phyloP scores from a whole-genome alignment of 1,140 invertebrate genomes.

The Samia ricini region DNA sequence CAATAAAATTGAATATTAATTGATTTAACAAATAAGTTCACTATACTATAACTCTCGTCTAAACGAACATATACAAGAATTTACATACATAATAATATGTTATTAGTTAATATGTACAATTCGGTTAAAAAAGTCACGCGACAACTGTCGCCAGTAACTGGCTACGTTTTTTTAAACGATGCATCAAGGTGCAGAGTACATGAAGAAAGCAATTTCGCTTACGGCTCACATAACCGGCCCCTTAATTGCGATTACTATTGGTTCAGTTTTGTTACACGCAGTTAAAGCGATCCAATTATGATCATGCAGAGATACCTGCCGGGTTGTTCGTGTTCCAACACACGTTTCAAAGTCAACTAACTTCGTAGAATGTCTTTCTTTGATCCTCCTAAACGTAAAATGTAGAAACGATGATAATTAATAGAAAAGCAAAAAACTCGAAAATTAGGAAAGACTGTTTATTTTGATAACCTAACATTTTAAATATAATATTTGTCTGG shows the following conservation, averaged over 20 bases:
- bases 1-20: too few relatives aligned
- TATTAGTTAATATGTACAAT: too few relatives aligned
- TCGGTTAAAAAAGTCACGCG: neutral
- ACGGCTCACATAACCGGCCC: constrained; percentile 43
- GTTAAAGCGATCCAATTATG: neutral
- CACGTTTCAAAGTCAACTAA: neutral
- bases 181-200: constrained; percentile 32
- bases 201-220: constrained; percentile 52
- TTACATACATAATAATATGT: too few relatives aligned
- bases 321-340: neutral
- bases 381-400: too few relatives aligned
- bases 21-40: too few relatives aligned
- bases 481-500: too few relatives aligned
- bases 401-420: too few relatives aligned
- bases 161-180: constrained; percentile 29
- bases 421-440: too few relatives aligned
- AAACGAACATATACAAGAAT: too few relatives aligned
- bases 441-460: too few relatives aligned
- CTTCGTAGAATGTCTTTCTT: neutral
- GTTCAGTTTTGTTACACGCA: constrained; percentile 30
- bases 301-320: neutral
- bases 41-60: too few relatives aligned
- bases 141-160: constrained; percentile 9
- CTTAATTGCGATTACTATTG: constrained; percentile 50
- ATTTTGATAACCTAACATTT: too few relatives aligned